These are phyloP conservation scores for Hippoglossus hippoglossus DNA, from an alignment of 2,797 vertebrate species.

Conservation along the genomic window DNA sequence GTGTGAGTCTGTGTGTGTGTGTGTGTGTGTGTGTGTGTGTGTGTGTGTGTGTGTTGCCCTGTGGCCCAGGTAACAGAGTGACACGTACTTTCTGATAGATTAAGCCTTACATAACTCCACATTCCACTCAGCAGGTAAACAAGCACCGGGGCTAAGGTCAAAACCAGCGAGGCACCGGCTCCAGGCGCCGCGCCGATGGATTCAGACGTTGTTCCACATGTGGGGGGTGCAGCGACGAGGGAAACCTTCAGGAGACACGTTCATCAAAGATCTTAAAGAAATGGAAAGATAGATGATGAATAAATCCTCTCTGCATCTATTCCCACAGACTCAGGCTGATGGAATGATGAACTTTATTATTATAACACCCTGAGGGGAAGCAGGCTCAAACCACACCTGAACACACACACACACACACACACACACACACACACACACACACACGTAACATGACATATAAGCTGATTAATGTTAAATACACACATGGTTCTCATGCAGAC, in stretches of 20 bases:
- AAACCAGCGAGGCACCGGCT: constrained; percentile 27
- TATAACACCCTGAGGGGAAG: constrained; percentile 8
- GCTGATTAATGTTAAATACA: no score
- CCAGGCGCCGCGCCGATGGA: no score
- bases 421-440: no score
- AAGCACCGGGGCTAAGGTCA: constrained; percentile 59
- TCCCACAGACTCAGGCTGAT: not conserved
- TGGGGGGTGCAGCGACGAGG: no score
- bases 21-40: constrained; percentile 23
- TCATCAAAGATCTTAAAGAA: no score
- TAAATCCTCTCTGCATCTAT: no score
- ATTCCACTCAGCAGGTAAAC: constrained; percentile 75
- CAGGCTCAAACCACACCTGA: not conserved
- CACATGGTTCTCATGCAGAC: no score
- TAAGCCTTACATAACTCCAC: constrained; percentile 68
- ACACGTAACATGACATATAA: no score
- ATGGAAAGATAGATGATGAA: no score
- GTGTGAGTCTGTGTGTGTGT: constrained; percentile 29
- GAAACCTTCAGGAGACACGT: no score
- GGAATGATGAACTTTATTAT: constrained; percentile 17
- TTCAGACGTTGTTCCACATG: no score
- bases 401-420: no score
- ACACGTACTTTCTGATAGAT: constrained; percentile 68
- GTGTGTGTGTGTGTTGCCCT: constrained; percentile 37
- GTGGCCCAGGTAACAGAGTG: constrained; percentile 61